These are phyloP conservation scores for Agriopis aurantiaria DNA, from an alignment of 2,888 invertebrate genomes.

Conservation along the genomic window DNA sequence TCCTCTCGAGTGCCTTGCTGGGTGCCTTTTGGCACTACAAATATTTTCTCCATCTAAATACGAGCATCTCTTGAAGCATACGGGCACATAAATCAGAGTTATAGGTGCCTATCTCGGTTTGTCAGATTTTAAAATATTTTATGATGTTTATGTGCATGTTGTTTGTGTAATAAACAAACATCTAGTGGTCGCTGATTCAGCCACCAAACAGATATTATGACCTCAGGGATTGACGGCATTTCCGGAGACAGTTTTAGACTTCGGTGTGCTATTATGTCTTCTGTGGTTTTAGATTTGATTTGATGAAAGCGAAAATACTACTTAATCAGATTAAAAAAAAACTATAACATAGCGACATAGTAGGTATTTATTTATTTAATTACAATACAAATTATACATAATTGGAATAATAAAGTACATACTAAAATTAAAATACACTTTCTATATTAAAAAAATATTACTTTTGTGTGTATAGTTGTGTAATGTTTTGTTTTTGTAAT, in stretches of 20 bases:
- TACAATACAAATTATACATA: too few relatives aligned
- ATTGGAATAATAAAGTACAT: too few relatives aligned
- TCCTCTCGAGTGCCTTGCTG: conserved; percentile 76
- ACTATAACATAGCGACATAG: too few relatives aligned
- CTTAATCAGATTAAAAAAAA: not conserved
- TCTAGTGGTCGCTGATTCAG: conserved; percentile 38
- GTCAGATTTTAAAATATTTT: conserved; percentile 52
- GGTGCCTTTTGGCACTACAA: conserved; percentile 59
- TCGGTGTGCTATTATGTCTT: conserved; percentile 34
- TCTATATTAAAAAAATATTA: too few relatives aligned
- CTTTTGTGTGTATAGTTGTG: too few relatives aligned
- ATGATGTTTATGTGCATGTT: conserved; percentile 52
- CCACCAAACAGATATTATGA: conserved; percentile 45
- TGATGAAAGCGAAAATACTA: not conserved
- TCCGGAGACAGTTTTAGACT: conserved; percentile 57
- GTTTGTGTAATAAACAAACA: conserved; percentile 47
- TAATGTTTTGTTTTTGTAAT: too few relatives aligned
- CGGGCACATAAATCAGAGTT: conserved; percentile 26
- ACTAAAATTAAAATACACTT: too few relatives aligned
- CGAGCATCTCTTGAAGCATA: conserved; percentile 32
- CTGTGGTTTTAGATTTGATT: too few relatives aligned
- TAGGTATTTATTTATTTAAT: too few relatives aligned
- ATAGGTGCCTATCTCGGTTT: conserved; percentile 24
- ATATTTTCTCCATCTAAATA: conserved; percentile 46
- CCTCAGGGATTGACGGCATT: conserved; percentile 63